Conservation (phyloP, 2,888 invertebrate species). For the Atethmia centrago region DNA sequence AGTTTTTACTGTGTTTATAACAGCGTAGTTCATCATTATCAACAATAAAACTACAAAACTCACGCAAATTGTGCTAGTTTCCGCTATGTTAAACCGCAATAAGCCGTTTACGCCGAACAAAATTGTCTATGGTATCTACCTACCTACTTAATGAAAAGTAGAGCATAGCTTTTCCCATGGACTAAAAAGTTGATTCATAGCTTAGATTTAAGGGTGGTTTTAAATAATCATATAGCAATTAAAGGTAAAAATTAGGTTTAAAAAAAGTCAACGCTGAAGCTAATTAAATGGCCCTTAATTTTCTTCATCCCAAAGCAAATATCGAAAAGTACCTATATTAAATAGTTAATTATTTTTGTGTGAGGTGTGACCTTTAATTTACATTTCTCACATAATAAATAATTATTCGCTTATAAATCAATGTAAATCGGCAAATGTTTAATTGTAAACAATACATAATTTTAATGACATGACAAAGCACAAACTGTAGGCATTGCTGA, state of each 20-base stretch:
- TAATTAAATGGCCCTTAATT: not conserved
- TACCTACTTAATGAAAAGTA: slow-evolving; percentile 12
- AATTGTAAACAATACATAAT: slow-evolving; percentile 20
- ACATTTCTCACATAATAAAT: slow-evolving; percentile 3
- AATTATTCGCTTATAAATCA: not conserved
- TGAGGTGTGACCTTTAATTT: not conserved
- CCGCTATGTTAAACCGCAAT: slow-evolving; percentile 15
- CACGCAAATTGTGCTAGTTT: slow-evolving; percentile 20
- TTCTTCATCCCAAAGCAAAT: not conserved
- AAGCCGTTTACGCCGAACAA: not conserved
- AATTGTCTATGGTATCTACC: slow-evolving; percentile 2
- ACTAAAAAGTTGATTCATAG: not conserved
- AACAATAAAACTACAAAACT: not conserved
- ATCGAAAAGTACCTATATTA: not conserved
- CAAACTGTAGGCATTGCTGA: slow-evolving; percentile 5
- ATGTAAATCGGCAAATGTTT: slow-evolving; percentile 21
- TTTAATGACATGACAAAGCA: slow-evolving; percentile 54
- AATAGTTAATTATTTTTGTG: not conserved
- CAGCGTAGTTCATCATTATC: not conserved
- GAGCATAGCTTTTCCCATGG: slow-evolving; percentile 12
- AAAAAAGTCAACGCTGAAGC: not conserved
- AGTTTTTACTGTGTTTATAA: not conserved
- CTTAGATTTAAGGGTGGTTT: not conserved
- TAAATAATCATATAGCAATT: not conserved
- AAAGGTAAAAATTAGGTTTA: not conserved